Conservation (phyloP, 1,140 invertebrate genomes). For the Ceratina calcarata region DNA sequence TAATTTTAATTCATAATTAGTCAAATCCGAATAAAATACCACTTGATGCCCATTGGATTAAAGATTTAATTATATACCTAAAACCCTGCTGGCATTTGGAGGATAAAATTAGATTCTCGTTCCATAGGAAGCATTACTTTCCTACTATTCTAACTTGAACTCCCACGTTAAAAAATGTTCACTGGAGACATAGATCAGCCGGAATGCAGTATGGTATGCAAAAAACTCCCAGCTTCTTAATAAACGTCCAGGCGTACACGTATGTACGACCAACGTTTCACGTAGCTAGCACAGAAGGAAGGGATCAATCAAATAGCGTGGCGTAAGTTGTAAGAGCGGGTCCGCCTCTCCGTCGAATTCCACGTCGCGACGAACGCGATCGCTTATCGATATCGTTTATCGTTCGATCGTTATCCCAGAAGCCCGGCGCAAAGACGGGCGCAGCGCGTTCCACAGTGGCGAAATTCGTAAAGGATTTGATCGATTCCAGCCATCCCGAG, state of each 20-base stretch:
- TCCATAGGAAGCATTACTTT: no score
- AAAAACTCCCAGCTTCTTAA: background rate
- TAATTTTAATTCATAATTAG: no score
- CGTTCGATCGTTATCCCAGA: slow-evolving; percentile 30
- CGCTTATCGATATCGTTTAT: slow-evolving; percentile 40
- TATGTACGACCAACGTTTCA: background rate
- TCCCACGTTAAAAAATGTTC: background rate
- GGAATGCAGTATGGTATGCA: background rate
- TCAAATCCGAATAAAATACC: no score
- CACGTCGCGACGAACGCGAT: slow-evolving; percentile 38
- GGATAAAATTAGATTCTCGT: no score
- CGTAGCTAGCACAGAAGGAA: no score
- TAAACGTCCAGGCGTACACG: background rate
- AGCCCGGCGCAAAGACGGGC: slow-evolving; percentile 30
- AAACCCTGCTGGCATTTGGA: no score
- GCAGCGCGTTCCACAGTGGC: slow-evolving; percentile 60
- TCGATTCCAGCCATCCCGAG: slow-evolving; percentile 70
- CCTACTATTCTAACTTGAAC: no score
- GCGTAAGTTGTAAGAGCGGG: background rate
- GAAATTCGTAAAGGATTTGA: slow-evolving; percentile 69
- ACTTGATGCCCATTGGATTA: no score
- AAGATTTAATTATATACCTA: no score
- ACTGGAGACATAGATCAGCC: background rate
- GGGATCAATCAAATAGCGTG: slow-evolving; percentile 14
- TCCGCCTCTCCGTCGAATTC: slow-evolving; percentile 18